Percentiles rank a stretch among this genome's conserved stretches.
Conservation (phyloP, 2,888 invertebrate genomes). For the Helicoverpa assulta region DNA sequence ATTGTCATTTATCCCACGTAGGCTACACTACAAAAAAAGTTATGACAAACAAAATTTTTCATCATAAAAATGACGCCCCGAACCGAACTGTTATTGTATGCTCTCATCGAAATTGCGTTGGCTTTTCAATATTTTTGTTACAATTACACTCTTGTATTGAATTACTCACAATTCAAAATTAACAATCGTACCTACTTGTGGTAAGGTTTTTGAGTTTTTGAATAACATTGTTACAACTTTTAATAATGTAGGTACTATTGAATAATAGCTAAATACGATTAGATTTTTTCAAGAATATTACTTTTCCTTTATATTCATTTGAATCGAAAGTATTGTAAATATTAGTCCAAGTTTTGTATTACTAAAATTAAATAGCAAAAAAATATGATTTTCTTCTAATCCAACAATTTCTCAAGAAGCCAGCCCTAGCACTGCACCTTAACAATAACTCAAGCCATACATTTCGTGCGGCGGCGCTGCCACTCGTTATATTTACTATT, state of each 20-base stretch:
- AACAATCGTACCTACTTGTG: background rate
- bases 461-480: conserved; percentile 45
- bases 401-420: background rate
- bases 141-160: conserved; percentile 18
- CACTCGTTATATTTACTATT: conserved; percentile 57
- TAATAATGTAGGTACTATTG: no score
- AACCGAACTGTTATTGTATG: conserved; percentile 17
- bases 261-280: no score
- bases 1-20: conserved; percentile 13
- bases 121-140: conserved; percentile 26
- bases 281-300: no score
- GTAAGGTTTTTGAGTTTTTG: no score
- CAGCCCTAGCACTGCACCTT: conserved; percentile 48
- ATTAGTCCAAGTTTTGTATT: no score
- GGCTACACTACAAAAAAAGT: conserved; percentile 25
- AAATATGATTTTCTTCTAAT: background rate
- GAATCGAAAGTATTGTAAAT: no score
- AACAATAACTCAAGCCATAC: conserved; percentile 46
- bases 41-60: conserved; percentile 16
- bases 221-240: no score
- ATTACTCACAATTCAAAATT: conserved; percentile 16
- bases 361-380: background rate
- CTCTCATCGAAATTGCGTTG: conserved; percentile 12
- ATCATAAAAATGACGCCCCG: conserved; percentile 13
- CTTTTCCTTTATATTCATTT: no score